phyloP scores from a whole-genome alignment of 2,113 vertebrate genomes.

The Dryoscopus gambensis region DNA sequence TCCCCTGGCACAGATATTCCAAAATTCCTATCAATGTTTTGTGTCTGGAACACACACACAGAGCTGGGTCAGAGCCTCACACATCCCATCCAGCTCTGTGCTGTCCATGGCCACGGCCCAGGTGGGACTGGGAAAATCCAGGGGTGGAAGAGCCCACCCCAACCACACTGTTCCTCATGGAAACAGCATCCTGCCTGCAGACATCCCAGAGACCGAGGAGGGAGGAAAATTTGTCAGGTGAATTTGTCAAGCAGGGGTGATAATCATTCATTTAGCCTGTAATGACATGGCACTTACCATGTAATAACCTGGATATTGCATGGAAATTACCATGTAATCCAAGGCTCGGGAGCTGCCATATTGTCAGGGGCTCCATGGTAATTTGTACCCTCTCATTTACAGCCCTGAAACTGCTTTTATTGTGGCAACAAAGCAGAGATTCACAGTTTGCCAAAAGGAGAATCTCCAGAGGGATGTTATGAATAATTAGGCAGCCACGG shows the following conservation, averaged over 20 bases:
- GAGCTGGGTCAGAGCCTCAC: not conserved
- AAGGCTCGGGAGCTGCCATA: slow-evolving; percentile 14
- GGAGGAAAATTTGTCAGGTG: slow-evolving; percentile 21
- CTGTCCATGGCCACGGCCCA: too few species aligned
- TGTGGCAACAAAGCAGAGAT: slow-evolving; percentile 52
- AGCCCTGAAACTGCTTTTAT: slow-evolving; percentile 49
- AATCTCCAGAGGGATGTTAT: slow-evolving; percentile 47
- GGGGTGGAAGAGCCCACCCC: not conserved
- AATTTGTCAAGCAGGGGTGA: slow-evolving; percentile 46
- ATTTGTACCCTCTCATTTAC: slow-evolving; percentile 50
- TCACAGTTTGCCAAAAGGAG: slow-evolving; percentile 46
- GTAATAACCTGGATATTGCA: slow-evolving; percentile 60
- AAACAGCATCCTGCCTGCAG: not conserved
- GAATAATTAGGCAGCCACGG: slow-evolving; percentile 55
- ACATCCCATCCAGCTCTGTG: not conserved
- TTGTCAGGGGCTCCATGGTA: slow-evolving; percentile 27
- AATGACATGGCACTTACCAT: slow-evolving; percentile 53
- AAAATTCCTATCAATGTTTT: not conserved
- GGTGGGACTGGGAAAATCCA: not conserved
- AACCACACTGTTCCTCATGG: fast-evolving
- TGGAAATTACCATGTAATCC: slow-evolving; percentile 65
- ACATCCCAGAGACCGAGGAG: not conserved
- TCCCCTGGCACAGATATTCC: not conserved
- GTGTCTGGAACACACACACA: not conserved
- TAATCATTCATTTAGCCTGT: slow-evolving; percentile 50